Evolutionary conservation across 2,797 vertebrate species (phyloP).

Genomic region (Poeciliopsis paucimaculata): DNA sequence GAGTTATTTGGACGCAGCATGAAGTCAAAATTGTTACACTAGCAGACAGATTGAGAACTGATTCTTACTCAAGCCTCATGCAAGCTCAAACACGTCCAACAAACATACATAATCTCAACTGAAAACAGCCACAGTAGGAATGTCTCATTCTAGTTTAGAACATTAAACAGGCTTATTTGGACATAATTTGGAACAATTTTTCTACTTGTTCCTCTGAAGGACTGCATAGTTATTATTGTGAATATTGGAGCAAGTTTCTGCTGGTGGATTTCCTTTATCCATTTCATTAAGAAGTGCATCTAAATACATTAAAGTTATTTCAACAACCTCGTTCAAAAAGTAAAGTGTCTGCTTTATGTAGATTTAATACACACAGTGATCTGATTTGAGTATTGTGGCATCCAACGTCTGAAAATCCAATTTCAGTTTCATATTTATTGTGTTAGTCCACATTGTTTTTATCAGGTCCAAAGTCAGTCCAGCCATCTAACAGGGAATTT

Average conservation of each 20-base stretch:
- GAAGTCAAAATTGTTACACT: conserved; percentile 61
- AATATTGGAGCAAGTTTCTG: neutral
- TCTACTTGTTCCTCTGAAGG: conserved; percentile 24
- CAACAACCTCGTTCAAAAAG: neutral
- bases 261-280: neutral
- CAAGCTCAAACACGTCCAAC: conserved; percentile 8
- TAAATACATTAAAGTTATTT: neutral
- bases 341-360: neutral
- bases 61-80: conserved; percentile 30
- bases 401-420: neutral
- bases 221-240: conserved; percentile 8
- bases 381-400: neutral
- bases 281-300: neutral
- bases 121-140: conserved; percentile 14
- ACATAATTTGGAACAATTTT: conserved; percentile 33
- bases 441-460: neutral
- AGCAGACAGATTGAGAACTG: conserved; percentile 33
- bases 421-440: neutral
- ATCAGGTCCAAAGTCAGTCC: neutral
- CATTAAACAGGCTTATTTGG: conserved; percentile 29
- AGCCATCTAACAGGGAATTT: neutral
- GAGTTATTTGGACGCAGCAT: conserved; percentile 63
- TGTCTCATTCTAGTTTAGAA: conserved; percentile 15
- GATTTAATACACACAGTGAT: neutral
- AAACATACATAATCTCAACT: conserved; percentile 6